A percentile compares a stretch with the other conserved stretches of the same genome.
Conservation (phyloP, 2,888 invertebrate species). For the Idaea aversata region DNA sequence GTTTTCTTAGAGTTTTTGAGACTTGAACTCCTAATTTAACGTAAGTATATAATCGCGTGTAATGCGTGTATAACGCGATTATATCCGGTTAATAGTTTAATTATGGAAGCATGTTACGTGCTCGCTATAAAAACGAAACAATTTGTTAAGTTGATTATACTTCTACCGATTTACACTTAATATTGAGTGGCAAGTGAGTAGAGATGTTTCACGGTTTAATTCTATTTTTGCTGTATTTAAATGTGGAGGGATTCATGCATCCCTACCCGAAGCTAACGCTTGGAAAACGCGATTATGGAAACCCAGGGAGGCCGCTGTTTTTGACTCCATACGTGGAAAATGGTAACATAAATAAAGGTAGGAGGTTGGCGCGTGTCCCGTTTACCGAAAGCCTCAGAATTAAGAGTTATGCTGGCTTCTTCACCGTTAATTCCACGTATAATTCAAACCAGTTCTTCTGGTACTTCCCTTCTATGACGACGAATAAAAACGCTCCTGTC, state of each 20-base stretch:
- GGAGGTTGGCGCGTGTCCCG: conserved; percentile 75
- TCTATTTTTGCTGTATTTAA: conserved; percentile 40
- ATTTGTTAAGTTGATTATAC: conserved; percentile 4
- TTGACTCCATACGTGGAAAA: conserved; percentile 87
- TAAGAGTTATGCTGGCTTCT: conserved; percentile 88
- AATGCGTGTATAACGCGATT: too few relatives aligned
- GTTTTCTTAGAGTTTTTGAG: too few relatives aligned
- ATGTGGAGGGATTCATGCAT: conserved; percentile 53
- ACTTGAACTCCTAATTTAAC: too few relatives aligned
- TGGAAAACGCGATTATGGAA: conserved; percentile 52
- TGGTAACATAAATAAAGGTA: conserved; percentile 85
- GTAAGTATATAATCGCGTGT: too few relatives aligned
- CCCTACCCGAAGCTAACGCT: conserved; percentile 58
- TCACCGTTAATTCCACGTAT: conserved; percentile 89
- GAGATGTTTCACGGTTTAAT: conserved; percentile 45
- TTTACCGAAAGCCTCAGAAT: conserved; percentile 81
- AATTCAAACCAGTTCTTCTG: conserved; percentile 94
- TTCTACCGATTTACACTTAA: background rate
- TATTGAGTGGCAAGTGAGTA: conserved; percentile 9
- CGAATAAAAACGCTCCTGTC: conserved; percentile 82
- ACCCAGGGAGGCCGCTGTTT: conserved; percentile 83
- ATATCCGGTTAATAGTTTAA: too few relatives aligned
- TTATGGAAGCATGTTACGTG: too few relatives aligned
- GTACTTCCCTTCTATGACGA: conserved; percentile 90
- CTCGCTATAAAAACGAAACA: conserved; percentile 25